Evolutionary conservation across 2,888 invertebrate genomes (phyloP).

Genomic region (Lepidocyrtinus sp.): DNA sequence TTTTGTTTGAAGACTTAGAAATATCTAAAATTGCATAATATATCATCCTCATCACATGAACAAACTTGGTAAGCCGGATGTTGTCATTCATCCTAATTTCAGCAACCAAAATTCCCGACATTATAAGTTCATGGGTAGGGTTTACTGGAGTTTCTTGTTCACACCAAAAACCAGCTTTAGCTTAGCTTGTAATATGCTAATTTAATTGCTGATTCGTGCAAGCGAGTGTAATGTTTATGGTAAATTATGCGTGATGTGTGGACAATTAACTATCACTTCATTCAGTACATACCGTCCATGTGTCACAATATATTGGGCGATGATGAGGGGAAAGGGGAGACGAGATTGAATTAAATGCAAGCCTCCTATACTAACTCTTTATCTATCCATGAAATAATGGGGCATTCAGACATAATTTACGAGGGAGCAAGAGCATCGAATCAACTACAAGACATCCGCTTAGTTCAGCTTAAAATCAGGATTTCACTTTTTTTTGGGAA

Average conservation of each 20-base stretch:
- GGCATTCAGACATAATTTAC: too few relatives aligned
- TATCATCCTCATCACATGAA: too few relatives aligned
- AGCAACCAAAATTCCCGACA: too few relatives aligned
- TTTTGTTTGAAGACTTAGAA: conserved; percentile 60
- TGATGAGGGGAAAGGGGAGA: too few relatives aligned
- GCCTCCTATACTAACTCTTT: too few relatives aligned
- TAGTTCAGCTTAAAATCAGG: too few relatives aligned
- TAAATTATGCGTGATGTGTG: neutral
- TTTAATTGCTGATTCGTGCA: conserved; percentile 62
- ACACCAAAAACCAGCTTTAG: neutral
- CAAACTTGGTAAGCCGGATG: too few relatives aligned
- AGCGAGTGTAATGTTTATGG: conserved; percentile 1
- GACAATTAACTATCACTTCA: neutral
- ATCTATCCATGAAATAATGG: too few relatives aligned
- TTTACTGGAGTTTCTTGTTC: neutral
- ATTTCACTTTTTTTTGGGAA: conserved; percentile 34
- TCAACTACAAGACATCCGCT: too few relatives aligned
- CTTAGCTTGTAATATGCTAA: conserved; percentile 58
- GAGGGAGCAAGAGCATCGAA: too few relatives aligned
- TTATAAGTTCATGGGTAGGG: neutral
- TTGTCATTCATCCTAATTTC: too few relatives aligned
- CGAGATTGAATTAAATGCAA: too few relatives aligned
- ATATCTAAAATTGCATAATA: conserved; percentile 67
- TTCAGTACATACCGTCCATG: neutral
- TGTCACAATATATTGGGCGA: conserved; percentile 9